Evolutionary conservation across 2,888 invertebrate species (phyloP), one percentile per base, ranked within the genome.

Genomic region (Dasypolia templi): DNA sequence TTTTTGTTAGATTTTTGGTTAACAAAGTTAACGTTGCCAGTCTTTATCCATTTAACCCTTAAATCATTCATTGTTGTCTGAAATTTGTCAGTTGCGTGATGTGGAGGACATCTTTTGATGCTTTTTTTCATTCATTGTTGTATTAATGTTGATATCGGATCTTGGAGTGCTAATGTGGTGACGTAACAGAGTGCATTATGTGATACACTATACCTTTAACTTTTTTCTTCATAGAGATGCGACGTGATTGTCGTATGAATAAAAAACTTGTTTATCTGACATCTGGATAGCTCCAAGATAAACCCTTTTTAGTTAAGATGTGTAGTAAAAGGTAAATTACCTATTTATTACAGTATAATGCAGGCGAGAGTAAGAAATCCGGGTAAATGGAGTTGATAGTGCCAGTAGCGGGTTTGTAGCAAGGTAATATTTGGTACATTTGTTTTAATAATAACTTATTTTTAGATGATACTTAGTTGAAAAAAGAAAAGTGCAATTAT

Each of bases 61-160:
- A 92, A 91, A 93, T 92, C 91, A 93, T 93, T 91, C 92, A 93
- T 95, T 95, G 95, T 95, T 95, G 93, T 93, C 89, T 87, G 87
- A 94, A 95, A 95, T 95, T 96, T 95, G 96, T 96, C 96, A 95
- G 95, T 94, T 93, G 93, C 89, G 92, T 91, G 92, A 93, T 93
- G 94, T 92, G 92, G 92, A 92, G 92, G 91, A 90, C 89, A 88
- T 89, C 84, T 86, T 88, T 89, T 86, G 85, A 87, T 82, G 85
- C 77, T 88, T 87, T 88, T 88, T 87, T 87, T 87, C 82, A 83
- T 80, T 80, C 81, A 87, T 87, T 87, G 89, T 91, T 91, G 92
- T 93, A 93, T 93, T 93, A 93, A 88, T 91, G 91, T 89, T 91
- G 93, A 92, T 93, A 92, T 91, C 91, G 89, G 92, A 91, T 91